Percentiles rank a stretch among this genome's conserved stretches.
These are phyloP conservation scores for Cinclus cinclus DNA, from an alignment of 2,113 vertebrate genomes.

Conservation along the genomic window DNA sequence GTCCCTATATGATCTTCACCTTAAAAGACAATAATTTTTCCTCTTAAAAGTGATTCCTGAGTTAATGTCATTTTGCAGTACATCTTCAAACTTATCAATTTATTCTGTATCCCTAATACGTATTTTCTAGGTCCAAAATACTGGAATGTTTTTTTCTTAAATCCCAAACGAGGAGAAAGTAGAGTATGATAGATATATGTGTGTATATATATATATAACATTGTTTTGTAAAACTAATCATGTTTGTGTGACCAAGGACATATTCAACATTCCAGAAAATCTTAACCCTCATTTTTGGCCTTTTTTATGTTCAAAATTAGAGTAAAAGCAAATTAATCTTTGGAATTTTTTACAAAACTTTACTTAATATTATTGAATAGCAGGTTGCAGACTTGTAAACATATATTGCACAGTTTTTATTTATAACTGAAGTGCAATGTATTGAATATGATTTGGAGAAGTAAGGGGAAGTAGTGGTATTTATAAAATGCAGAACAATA, in stretches of 20 bases:
- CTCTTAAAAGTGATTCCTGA: background rate
- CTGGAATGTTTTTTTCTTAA: background rate
- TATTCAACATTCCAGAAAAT: background rate
- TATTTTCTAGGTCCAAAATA: background rate
- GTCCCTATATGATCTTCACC: background rate
- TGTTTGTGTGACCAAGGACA: background rate
- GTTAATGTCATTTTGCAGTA: background rate
- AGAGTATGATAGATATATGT: background rate
- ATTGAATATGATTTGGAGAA: background rate
- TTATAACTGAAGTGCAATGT: background rate
- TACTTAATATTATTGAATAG: background rate
- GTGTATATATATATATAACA: background rate
- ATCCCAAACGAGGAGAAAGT: background rate
- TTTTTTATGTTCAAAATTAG: background rate
- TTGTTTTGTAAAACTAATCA: background rate
- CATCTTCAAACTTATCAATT: background rate
- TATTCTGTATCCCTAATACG: background rate
- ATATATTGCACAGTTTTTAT: background rate
- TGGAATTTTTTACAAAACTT: background rate
- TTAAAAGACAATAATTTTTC: background rate
- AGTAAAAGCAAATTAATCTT: background rate
- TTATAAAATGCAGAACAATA: background rate
- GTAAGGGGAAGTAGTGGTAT: background rate
- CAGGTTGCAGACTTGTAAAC: background rate
- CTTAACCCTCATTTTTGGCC: background rate